These are phyloP conservation scores for Mactromeris polynyma DNA, from an alignment of 2,888 invertebrate species.

Conservation along the genomic window DNA sequence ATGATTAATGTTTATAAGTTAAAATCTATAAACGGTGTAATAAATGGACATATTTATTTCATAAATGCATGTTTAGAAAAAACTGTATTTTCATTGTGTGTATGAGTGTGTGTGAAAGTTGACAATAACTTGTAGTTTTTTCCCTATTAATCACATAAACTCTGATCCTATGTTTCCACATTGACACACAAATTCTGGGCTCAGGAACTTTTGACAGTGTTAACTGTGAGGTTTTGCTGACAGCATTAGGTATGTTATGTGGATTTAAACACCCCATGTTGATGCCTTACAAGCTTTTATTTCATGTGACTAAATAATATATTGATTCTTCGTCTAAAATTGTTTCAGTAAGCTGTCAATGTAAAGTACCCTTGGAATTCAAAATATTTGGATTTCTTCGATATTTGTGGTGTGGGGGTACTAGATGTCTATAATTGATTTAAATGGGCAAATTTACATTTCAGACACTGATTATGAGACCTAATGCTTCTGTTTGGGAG, in stretches of 20 bases:
- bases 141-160: neutral
- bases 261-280: neutral
- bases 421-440: slow-evolving; percentile 46
- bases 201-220: neutral
- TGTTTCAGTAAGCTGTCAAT: slow-evolving; percentile 26
- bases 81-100: neutral
- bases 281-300: neutral
- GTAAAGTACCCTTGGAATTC: slow-evolving; percentile 15
- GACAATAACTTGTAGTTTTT: neutral
- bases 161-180: neutral
- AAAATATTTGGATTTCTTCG: slow-evolving; percentile 30
- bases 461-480: neutral
- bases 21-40: no score
- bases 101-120: neutral
- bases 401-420: slow-evolving; percentile 27
- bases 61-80: no score
- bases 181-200: neutral
- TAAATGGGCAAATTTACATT: slow-evolving; percentile 49
- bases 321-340: slow-evolving; percentile 15
- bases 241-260: neutral
- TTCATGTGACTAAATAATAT: neutral
- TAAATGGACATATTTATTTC: no score
- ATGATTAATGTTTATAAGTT: no score
- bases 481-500: slow-evolving; percentile 19
- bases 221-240: neutral